phyloP scores from a whole-genome alignment of 2,113 vertebrate genomes.

The Semicossyphus pulcher region DNA sequence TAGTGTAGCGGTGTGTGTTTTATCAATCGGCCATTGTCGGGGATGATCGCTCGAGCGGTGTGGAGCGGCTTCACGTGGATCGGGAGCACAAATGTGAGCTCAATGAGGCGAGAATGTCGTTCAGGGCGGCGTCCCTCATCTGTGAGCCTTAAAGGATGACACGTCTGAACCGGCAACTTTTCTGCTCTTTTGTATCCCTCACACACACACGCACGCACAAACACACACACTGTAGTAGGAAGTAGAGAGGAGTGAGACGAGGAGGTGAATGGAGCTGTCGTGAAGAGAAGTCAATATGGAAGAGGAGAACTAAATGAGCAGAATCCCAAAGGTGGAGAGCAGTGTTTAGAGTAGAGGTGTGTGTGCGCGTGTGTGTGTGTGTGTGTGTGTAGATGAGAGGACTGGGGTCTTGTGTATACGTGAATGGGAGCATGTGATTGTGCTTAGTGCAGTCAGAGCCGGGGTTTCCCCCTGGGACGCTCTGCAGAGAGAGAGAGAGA shows the following conservation, averaged over 20 bases:
- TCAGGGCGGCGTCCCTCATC: slow-evolving; percentile 9
- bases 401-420: slow-evolving; percentile 59
- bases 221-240: neutral
- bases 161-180: slow-evolving; percentile 25
- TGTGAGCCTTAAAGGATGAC: neutral
- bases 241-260: neutral
- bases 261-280: slow-evolving; percentile 26
- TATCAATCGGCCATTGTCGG: neutral
- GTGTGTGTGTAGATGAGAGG: slow-evolving; percentile 43
- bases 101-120: slow-evolving; percentile 1
- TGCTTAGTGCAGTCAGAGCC: slow-evolving; percentile 68
- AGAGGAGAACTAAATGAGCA: slow-evolving; percentile 43
- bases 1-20: neutral
- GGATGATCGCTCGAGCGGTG: too few relatives aligned
- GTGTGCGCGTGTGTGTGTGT: slow-evolving; percentile 5
- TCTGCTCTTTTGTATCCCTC: neutral
- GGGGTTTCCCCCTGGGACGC: slow-evolving; percentile 66
- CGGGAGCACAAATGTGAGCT: slow-evolving; percentile 8
- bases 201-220: neutral
- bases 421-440: slow-evolving; percentile 76
- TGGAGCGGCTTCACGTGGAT: too few relatives aligned
- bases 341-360: slow-evolving; percentile 31
- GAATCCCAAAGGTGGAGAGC: slow-evolving; percentile 39
- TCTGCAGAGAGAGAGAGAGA: slow-evolving; percentile 53
- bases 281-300: slow-evolving; percentile 46